These are phyloP conservation scores for Donacobius atricapilla DNA, from an alignment of 2,113 vertebrate species.

Conservation along the genomic window DNA sequence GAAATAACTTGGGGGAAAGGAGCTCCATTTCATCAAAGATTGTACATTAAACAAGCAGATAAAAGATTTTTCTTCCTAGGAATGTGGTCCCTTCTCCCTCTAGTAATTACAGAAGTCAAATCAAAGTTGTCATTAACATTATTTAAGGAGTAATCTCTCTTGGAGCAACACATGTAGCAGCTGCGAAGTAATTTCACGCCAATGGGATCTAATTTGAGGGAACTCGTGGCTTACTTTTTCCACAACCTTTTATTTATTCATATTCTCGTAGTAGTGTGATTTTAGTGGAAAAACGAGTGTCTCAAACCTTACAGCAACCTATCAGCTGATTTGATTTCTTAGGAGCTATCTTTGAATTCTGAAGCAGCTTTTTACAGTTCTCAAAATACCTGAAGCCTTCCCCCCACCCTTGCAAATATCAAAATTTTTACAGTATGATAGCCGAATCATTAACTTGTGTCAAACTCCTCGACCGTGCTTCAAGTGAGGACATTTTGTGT, in stretches of 20 bases:
- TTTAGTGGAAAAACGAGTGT: neutral
- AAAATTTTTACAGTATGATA: neutral
- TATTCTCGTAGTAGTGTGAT: neutral
- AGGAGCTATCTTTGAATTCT: neutral
- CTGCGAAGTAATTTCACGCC: neutral
- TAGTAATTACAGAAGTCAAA: constrained; percentile 50
- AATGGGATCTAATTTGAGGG: constrained; percentile 5
- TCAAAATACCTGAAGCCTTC: neutral
- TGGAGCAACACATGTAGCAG: neutral
- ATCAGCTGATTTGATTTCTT: neutral
- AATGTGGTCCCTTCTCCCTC: neutral
- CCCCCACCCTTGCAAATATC: neutral
- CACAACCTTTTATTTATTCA: neutral
- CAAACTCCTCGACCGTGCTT: neutral
- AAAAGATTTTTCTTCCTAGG: constrained; percentile 31
- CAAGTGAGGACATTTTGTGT: neutral
- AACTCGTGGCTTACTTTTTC: neutral
- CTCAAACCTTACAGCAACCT: neutral
- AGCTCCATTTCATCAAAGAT: neutral
- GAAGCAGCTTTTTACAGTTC: neutral
- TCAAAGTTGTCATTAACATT: constrained; percentile 49
- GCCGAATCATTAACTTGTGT: constrained; percentile 12
- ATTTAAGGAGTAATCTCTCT: constrained; percentile 33
- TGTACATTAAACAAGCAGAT: constrained; percentile 34
- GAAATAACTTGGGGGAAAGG: neutral